These are phyloP conservation scores for Cheirogaleus major DNA, from an alignment of 2,797 vertebrate genomes.

Conservation along the genomic window DNA sequence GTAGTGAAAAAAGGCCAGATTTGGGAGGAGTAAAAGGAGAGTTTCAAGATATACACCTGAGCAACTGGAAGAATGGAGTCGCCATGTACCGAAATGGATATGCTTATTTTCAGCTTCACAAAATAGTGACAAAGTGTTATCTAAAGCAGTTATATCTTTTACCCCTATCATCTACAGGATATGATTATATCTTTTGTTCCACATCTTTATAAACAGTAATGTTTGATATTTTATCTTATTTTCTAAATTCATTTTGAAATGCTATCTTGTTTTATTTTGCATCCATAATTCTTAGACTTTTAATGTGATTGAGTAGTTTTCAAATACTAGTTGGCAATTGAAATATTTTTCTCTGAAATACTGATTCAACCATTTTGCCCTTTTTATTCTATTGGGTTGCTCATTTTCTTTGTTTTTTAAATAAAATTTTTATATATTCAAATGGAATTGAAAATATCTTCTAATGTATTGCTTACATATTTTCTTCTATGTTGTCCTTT, in stretches of 20 bases:
- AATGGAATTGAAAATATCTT: not conserved
- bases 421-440: not conserved
- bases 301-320: not conserved
- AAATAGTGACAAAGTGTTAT: too few species aligned
- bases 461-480: not conserved
- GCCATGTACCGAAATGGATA: not conserved
- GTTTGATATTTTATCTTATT: not conserved
- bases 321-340: not conserved
- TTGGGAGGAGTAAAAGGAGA: not conserved
- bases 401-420: not conserved
- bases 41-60: not conserved
- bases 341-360: not conserved
- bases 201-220: not conserved
- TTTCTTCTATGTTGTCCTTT: not conserved
- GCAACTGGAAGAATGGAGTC: not conserved
- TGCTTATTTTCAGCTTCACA: not conserved
- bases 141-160: not conserved
- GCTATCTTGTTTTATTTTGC: not conserved
- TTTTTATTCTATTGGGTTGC: not conserved
- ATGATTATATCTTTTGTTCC: not conserved
- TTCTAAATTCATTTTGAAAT: not conserved
- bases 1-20: too few species aligned
- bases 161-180: not conserved
- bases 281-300: not conserved
- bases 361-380: not conserved